Percentiles rank a stretch among this genome's conserved stretches.
Evolutionary conservation across 2,888 invertebrate genomes (phyloP).

Genomic region (Hypselothyrea guttata): DNA sequence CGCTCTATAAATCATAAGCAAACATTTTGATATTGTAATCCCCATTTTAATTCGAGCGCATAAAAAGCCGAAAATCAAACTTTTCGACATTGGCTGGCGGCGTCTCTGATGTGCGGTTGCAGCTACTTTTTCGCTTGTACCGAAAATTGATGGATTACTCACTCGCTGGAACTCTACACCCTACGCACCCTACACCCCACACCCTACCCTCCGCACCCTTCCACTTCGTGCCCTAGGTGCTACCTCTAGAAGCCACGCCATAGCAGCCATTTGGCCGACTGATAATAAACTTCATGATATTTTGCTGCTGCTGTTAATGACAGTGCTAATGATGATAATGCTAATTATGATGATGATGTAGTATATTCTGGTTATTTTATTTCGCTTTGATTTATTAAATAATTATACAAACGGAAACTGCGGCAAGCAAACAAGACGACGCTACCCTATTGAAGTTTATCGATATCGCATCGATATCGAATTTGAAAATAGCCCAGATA

Average conservation of each 20-base stretch:
- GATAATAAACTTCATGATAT: conserved; percentile 36
- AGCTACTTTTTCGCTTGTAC: conserved; percentile 67
- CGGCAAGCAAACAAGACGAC: conserved; percentile 32
- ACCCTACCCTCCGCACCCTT: background rate
- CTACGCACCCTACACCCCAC: too few species aligned
- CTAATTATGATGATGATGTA: conserved; percentile 38
- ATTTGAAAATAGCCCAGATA: conserved; percentile 45
- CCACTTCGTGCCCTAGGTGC: conserved; percentile 9
- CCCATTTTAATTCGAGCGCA: conserved; percentile 77
- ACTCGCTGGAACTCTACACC: too few species aligned
- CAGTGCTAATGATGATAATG: conserved; percentile 34
- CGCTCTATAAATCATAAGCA: conserved; percentile 77
- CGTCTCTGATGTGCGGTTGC: conserved; percentile 69
- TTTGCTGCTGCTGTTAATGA: conserved; percentile 43
- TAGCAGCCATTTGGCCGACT: conserved; percentile 50
- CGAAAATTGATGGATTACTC: conserved; percentile 75
- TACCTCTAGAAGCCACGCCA: conserved; percentile 9
- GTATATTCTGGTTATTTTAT: conserved; percentile 36
- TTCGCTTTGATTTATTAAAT: conserved; percentile 74
- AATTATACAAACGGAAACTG: conserved; percentile 70
- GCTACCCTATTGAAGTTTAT: conserved; percentile 25
- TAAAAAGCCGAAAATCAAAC: conserved; percentile 79
- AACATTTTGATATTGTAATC: conserved; percentile 80
- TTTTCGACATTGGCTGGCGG: conserved; percentile 77
- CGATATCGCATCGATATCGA: conserved; percentile 49